Percentiles rank a stretch among this genome's conserved stretches.
Evolutionary conservation across 1,140 invertebrate genomes (phyloP).

Genomic region (Diachasmimorpha longicaudata): DNA sequence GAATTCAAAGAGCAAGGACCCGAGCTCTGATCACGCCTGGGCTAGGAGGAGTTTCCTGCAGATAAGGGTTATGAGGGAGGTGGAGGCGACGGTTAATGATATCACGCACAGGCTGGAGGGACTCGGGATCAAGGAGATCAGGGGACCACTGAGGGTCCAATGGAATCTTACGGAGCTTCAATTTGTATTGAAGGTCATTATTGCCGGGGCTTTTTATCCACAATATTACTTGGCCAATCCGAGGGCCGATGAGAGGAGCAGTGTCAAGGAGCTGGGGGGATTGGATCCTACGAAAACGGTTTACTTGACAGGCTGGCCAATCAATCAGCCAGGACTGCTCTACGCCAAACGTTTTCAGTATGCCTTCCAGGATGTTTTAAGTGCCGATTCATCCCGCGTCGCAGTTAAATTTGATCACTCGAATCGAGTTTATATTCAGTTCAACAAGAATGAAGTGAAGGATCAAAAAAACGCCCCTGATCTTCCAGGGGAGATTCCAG

Average conservation of each 20-base stretch:
- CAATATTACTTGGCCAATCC: conserved; percentile 77
- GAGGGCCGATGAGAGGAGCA: conserved; percentile 66
- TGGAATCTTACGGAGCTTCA: conserved; percentile 63
- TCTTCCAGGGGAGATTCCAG: conserved; percentile 69
- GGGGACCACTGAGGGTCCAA: conserved; percentile 42
- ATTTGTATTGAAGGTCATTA: conserved; percentile 70
- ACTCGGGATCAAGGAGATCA: conserved; percentile 63
- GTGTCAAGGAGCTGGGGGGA: conserved; percentile 70
- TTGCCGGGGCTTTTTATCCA: conserved; percentile 82
- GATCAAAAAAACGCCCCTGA: conserved; percentile 35
- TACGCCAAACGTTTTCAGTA: conserved; percentile 70
- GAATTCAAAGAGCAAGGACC: conserved; percentile 30
- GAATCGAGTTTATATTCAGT: conserved; percentile 68
- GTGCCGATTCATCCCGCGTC: conserved; percentile 55
- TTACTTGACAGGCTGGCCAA: conserved; percentile 73
- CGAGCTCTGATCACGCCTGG: conserved; percentile 71
- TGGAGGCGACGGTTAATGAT: conserved; percentile 74
- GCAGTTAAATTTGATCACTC: conserved; percentile 69
- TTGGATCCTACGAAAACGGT: conserved; percentile 80
- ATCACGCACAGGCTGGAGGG: conserved; percentile 67
- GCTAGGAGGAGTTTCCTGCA: conserved; percentile 76
- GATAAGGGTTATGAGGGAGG: conserved; percentile 74
- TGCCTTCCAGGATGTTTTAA: conserved; percentile 57
- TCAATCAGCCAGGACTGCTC: conserved; percentile 73
- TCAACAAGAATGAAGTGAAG: conserved; percentile 52